Evolutionary conservation across 2,113 vertebrate genomes (phyloP).

Genomic region (Thymallus thymallus): DNA sequence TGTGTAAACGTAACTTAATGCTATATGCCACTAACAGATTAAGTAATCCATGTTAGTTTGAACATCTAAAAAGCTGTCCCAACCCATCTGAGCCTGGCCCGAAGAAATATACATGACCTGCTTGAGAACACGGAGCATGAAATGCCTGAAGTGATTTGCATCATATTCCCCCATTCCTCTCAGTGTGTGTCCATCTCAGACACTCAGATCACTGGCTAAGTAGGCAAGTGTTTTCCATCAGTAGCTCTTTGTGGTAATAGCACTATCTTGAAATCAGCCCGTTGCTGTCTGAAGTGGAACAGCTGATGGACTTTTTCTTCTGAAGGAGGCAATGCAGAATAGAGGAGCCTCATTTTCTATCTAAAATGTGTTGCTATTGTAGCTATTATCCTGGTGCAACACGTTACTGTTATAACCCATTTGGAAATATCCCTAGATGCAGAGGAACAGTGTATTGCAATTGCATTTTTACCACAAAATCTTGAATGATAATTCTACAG

Average conservation of each 20-base stretch:
- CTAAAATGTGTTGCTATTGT: not conserved
- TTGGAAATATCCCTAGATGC: not conserved
- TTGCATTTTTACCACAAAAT: not conserved
- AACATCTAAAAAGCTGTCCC: not conserved
- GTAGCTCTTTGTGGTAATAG: slow-evolving; percentile 17
- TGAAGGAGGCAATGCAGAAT: slow-evolving; percentile 2
- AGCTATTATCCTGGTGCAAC: not conserved
- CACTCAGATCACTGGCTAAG: slow-evolving; percentile 1
- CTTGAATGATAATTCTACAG: too few relatives aligned
- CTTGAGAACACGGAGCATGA: not conserved
- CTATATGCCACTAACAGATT: not conserved
- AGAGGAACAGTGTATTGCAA: not conserved
- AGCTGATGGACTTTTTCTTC: not conserved
- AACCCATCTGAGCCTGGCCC: not conserved
- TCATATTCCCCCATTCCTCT: not conserved
- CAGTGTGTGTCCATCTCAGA: not conserved
- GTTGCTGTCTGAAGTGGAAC: not conserved
- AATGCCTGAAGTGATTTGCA: not conserved
- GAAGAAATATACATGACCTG: not conserved
- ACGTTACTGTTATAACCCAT: not conserved
- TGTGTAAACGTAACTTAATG: not conserved
- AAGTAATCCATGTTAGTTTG: not conserved
- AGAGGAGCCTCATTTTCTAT: not conserved
- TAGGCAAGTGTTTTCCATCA: slow-evolving; percentile 5
- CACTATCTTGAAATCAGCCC: slow-evolving; percentile 12